Base-by-base conservation (phyloP, 1,140 invertebrate genomes). In the Odontomachus brunneus region DNA sequence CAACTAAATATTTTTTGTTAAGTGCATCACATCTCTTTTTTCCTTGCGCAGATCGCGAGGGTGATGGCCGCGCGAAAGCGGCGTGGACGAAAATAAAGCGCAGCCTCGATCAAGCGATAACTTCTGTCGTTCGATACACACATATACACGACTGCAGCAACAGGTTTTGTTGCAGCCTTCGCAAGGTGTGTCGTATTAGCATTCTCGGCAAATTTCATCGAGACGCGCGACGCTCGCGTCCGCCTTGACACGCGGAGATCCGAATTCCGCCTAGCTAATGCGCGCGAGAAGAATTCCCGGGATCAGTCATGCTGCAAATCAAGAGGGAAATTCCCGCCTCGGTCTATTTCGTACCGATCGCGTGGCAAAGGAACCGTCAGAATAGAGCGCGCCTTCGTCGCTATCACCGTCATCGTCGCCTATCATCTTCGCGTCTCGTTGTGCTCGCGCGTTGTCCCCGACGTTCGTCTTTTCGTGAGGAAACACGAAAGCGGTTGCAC, bases 81-180 rank as follows among this genome's bases (percentile, higher is more conserved):
- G 38, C 3, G 9, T 15, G 49, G 19, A 29, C 22, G 29, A 69
- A 69, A 78, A 55, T 67, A 67, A 14, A 57, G 53, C 17, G 3
- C 5, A 53, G 15, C 15, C 29, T 60, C 33, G 15, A 53, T n/a
- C n/a, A n/a, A n/a, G n/a, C 57, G 49, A 69, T 78, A 49, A 57
- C 22, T 78, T 78, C 55, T 78, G 49, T 78, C 49, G 49, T 78
- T 44, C 33, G n/a, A 11, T 69, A 7, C 17, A 19, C 9, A 44
- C 38, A 11, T 4, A 44, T 7, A 5, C 55, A 44, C 55, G 7
- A 78, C 17, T 17, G 29, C 65, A 78, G 75, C 75, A 78, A 78
- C 75, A 78, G 75, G 75, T 78, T 67, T 33, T 12, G 63, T 63
- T 65, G 19, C n/a, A 65, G 26, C n/a, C 14, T 69, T 78, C 29